Conservation (phyloP, 2,888 invertebrate genomes). For the Muscina levida region DNA sequence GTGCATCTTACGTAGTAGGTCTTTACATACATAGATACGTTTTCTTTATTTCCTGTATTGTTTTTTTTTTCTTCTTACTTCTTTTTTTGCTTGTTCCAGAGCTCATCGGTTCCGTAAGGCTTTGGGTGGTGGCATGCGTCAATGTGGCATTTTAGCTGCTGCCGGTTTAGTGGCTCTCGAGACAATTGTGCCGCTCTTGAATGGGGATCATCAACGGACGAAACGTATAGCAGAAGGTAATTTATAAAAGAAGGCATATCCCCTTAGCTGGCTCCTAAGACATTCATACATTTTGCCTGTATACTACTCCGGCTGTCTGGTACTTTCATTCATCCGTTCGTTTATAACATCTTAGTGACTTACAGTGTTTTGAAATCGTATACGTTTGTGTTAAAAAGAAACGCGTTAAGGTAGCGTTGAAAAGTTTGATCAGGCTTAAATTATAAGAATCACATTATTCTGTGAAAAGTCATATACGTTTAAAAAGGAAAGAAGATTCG, state of each 20-base stretch:
- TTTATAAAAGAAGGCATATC: constrained; percentile 46
- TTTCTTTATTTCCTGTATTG: background rate
- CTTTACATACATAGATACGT: background rate
- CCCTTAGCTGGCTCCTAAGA: background rate
- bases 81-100: constrained; percentile 79
- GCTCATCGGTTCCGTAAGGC: constrained; percentile 91
- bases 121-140: constrained; percentile 96
- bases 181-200: constrained; percentile 86
- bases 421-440: too few species aligned
- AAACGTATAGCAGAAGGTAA: constrained; percentile 85
- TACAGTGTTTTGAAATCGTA: too few species aligned
- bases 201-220: constrained; percentile 88
- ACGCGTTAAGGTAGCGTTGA: too few species aligned
- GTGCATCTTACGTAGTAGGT: background rate
- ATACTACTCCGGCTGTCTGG: background rate
- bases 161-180: constrained; percentile 93
- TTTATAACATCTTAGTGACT: too few species aligned
- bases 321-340: constrained; percentile 1
- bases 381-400: too few species aligned
- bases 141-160: constrained; percentile 94
- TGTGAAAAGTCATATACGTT: too few species aligned
- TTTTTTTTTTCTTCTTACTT: constrained; percentile 12
- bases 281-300: constrained; percentile 9
- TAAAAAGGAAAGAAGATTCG: too few species aligned
- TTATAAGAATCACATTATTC: too few species aligned